A percentile compares a stretch with the other conserved stretches of the same genome.
Evolutionary conservation across 2,113 vertebrate species (phyloP).

Genomic region (Oxyura jamaicensis): DNA sequence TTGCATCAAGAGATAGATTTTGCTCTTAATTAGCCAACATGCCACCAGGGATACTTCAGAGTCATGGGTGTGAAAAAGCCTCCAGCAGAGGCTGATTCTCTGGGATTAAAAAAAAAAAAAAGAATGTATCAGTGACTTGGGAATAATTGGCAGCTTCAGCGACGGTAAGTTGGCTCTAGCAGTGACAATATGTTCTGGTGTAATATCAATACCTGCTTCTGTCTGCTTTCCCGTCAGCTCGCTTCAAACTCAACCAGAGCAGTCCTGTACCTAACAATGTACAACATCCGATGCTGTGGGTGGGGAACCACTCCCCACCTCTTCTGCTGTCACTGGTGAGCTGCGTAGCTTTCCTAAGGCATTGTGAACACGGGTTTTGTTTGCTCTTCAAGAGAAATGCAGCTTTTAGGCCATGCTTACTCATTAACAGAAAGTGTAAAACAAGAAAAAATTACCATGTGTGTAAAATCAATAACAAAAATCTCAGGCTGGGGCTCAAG

Average conservation of each 20-base stretch:
- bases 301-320: not conserved
- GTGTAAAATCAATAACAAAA: not conserved
- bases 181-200: constrained; percentile 73
- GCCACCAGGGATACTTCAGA: constrained; percentile 81
- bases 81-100: constrained; percentile 78
- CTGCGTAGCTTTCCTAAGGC: not conserved
- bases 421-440: not conserved
- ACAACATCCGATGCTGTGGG: not conserved
- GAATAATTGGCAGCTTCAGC: constrained; percentile 79
- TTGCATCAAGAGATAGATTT: constrained; percentile 84
- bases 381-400: not conserved
- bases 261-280: not conserved
- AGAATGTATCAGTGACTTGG: constrained; percentile 66
- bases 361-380: not conserved
- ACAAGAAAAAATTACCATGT: not conserved
- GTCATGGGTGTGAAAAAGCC: constrained; percentile 84
- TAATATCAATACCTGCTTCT: constrained; percentile 70
- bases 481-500: not conserved
- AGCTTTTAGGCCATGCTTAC: not conserved
- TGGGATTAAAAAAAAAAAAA: constrained; percentile 65
- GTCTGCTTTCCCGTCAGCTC: constrained; percentile 70
- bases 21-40: constrained; percentile 84
- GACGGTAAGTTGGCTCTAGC: constrained; percentile 68
- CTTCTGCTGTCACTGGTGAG: not conserved
- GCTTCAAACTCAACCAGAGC: constrained; percentile 65